Percentiles rank a stretch among this genome's conserved stretches.
Conservation (phyloP, 92 coral and sea anemone genomes). For the Scolanthus callimorphus region DNA sequence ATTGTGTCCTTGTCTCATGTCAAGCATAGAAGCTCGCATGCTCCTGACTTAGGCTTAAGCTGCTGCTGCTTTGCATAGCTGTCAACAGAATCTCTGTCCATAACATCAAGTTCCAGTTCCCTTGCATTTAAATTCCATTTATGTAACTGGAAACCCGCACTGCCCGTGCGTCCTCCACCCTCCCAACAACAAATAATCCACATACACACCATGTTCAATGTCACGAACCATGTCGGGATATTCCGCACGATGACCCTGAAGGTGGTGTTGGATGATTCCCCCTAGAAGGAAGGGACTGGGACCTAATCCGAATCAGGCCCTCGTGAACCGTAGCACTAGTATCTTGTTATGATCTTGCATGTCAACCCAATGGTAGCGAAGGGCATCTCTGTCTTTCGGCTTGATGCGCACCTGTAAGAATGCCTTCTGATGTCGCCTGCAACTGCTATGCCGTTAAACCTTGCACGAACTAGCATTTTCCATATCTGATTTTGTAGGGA, state of each 20-base stretch:
- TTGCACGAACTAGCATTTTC: constrained; percentile 12
- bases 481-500: constrained; percentile 14
- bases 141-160: constrained; percentile 18
- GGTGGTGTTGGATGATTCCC: constrained; percentile 25
- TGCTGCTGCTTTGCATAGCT: constrained; percentile 49
- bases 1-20: constrained; percentile 26
- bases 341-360: constrained; percentile 8
- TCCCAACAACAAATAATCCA: constrained; percentile 16
- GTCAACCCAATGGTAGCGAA: constrained; percentile 21
- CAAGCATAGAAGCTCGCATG: constrained; percentile 32
- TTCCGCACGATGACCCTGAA: constrained; percentile 1
- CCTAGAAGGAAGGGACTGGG: constrained; percentile 28
- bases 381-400: constrained; percentile 20
- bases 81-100: constrained; percentile 1
- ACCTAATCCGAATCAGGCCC: constrained; percentile 26
- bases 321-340: constrained; percentile 13
- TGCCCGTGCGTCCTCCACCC: constrained; percentile 5
- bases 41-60: constrained; percentile 25
- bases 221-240: constrained; percentile 9
- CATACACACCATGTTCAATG: constrained; percentile 5
- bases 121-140: constrained; percentile 49
- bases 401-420: constrained; percentile 24
- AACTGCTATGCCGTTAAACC: constrained; percentile 16
- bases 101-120: constrained; percentile 1
- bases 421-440: constrained; percentile 16